A percentile compares a stretch with the other conserved stretches of the same genome.
These are phyloP conservation scores for Cosmorhoe ocellata DNA, from an alignment of 2,888 invertebrate genomes.

Conservation along the genomic window DNA sequence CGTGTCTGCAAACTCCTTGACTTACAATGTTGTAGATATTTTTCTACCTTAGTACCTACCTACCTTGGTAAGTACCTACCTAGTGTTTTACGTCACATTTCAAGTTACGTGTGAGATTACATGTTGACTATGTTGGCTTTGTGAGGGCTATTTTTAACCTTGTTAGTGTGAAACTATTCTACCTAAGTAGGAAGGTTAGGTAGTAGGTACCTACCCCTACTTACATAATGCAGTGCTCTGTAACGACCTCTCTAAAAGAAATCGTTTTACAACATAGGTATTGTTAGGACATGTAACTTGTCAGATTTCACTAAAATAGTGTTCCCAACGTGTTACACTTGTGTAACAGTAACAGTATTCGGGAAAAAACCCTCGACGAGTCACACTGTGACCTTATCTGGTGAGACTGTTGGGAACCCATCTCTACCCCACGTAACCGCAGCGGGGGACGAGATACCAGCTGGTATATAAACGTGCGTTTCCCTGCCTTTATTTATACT, in stretches of 20 bases:
- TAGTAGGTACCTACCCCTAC: too few relatives aligned
- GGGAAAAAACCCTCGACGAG: too few relatives aligned
- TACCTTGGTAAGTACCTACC: too few relatives aligned
- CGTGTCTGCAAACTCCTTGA: conserved; percentile 20
- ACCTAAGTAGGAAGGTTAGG: not conserved
- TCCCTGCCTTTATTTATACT: conserved; percentile 16
- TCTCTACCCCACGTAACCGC: conserved; percentile 48
- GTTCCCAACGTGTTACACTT: too few relatives aligned
- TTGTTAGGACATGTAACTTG: too few relatives aligned
- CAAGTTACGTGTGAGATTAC: conserved; percentile 1
- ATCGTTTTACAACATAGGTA: too few relatives aligned
- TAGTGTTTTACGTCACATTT: not conserved
- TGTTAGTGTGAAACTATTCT: conserved; percentile 1
- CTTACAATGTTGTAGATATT: conserved; percentile 3
- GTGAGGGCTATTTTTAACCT: conserved; percentile 6
- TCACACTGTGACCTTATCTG: too few relatives aligned
- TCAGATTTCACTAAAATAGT: too few relatives aligned
- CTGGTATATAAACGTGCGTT: conserved; percentile 40
- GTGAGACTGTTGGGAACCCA: too few relatives aligned
- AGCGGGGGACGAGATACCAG: conserved; percentile 42
- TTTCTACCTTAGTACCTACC: not conserved
- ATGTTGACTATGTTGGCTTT: conserved; percentile 1
- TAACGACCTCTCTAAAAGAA: too few relatives aligned
- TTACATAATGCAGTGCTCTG: too few relatives aligned
- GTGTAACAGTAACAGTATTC: too few relatives aligned